phyloP scores from a whole-genome alignment of 53 echinoderm and acorn worm species.

The Paracentrotus lividus region DNA sequence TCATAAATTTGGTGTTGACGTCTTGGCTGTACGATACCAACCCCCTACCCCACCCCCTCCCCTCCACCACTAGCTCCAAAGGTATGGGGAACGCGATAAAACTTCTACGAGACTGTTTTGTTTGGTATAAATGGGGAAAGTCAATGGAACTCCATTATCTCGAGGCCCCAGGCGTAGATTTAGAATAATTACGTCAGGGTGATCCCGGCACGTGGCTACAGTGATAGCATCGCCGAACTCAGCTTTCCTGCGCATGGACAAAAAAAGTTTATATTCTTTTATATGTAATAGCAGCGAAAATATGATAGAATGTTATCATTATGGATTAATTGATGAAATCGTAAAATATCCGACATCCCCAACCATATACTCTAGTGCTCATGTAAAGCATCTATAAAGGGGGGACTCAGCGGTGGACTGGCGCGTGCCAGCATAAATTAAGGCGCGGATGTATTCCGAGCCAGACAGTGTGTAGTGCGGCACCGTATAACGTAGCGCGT shows the following conservation, averaged over 20 bases:
- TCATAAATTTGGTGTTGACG: constrained; percentile 63
- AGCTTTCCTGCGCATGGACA: constrained; percentile 44
- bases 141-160: constrained; percentile 65
- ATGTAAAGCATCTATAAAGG: constrained; percentile 19
- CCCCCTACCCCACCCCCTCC: constrained; percentile 10
- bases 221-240: neutral
- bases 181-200: constrained; percentile 71
- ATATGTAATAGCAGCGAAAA: neutral
- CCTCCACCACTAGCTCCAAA: neutral
- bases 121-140: constrained; percentile 33
- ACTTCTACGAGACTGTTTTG: constrained; percentile 2
- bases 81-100: constrained; percentile 53
- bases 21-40: neutral
- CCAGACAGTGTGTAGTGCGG: constrained; percentile 68
- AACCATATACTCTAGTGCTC: neutral
- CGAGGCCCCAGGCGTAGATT: constrained; percentile 65
- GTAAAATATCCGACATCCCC: neutral
- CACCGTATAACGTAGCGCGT: constrained; percentile 69
- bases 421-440: constrained; percentile 56
- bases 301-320: constrained; percentile 15
- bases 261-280: neutral
- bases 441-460: constrained; percentile 65
- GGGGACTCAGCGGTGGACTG: constrained; percentile 55
- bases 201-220: constrained; percentile 64
- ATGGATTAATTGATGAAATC: neutral